Base-by-base conservation (phyloP, 2,113 vertebrate species). In the Porphyrio hochstetteri region DNA sequence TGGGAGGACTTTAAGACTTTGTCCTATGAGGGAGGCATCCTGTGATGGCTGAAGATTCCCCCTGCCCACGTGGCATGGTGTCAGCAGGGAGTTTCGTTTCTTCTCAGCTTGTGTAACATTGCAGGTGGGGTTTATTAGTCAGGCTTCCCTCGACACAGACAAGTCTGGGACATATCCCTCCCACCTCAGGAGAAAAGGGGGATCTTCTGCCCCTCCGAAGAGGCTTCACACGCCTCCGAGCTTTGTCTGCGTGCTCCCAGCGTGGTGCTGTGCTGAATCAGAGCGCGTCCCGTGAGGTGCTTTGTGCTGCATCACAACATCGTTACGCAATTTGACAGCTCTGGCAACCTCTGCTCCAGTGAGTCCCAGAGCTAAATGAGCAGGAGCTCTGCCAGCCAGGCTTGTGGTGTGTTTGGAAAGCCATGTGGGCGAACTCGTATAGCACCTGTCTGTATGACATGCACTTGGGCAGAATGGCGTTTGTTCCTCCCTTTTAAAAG, bases 341-440 rank as follows among this genome's bases (percentile, higher is more conserved):
- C 87, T 91, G 90, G 82, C 90, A 95, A 16, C 85, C 92, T 92
- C 92, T 93, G 80, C 81, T 96, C 82, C 86, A 92, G 69, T 29
- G 57, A 81, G 44, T 93, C 92, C 86, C 53, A 60, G 82, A 91
- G 81, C 80, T 96, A 31, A 86, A 81, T 0, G 23, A 89, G 86
- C 77, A 82, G 93, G 35, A 94, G 31, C 74, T 72, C 33, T 86
- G 83, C 88, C 50, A 78, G 61, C 82, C 76, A 55, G 86, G 65
- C 44, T 72, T 90, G 90, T 46, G 83, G 72, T 91, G 56, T 88
- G 57, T 90, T 92, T 78, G 65, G 88, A 94, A 79, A 96, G 55
- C 76, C 29, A 6, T 31, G 60, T 88, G 76, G 78, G n/a, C 4
- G 1, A 95, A 46, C 68, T 82, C 10, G 2, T 33, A 36, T 6